Base-by-base conservation (phyloP, 2,113 vertebrate species). In the Thalassarche chlororhynchos region DNA sequence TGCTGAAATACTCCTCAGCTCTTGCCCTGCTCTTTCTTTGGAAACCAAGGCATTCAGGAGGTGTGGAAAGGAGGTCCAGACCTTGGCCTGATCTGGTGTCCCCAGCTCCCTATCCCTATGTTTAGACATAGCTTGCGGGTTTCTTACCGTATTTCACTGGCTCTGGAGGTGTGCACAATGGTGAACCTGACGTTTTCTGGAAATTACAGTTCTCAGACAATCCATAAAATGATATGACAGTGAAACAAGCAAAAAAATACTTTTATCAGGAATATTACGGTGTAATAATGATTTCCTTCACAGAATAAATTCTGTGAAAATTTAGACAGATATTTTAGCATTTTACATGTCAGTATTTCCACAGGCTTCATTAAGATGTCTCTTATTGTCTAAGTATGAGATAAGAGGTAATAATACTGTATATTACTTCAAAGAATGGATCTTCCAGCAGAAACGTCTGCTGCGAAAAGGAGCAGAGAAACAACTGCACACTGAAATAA, bases 131-230 rank as follows among this genome's bases (percentile, higher is more conserved):
- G 18, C 3, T 54, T 79, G 55, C 58, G 14, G 5, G 6, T 57
- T 66, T 87, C 31, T 65, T 62, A 8, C 2, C 7, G 6, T 29
- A 20, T 83, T 76, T 71, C 44, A 14, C 40, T 70, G 13, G 1
- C 11, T 57, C 14, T 61, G 7, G 12, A 64, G 11, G 6, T 42
- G 7, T 0, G 0, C 9, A 13, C 6, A 32, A 14, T 17, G 3
- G 5, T 72, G 19, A 68, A 17, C 8, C 18, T 80, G 13, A 82
- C 62, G 9, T 60, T 75, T 77, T 75, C 58, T 40, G 25, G 38
- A 68, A 76, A n/a, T 64, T 51, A 34, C 4, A 10, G 15, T 47
- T 87, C 25, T 83, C 40, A 89, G 18, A 46, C 1, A 77, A 54
- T 17, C 12, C 49, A 57, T 71, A 65, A 84, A 86, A 84, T 31